phyloP scores from a whole-genome alignment of 53 echinoderm and acorn worm genomes.

The Stichopus horrens region DNA sequence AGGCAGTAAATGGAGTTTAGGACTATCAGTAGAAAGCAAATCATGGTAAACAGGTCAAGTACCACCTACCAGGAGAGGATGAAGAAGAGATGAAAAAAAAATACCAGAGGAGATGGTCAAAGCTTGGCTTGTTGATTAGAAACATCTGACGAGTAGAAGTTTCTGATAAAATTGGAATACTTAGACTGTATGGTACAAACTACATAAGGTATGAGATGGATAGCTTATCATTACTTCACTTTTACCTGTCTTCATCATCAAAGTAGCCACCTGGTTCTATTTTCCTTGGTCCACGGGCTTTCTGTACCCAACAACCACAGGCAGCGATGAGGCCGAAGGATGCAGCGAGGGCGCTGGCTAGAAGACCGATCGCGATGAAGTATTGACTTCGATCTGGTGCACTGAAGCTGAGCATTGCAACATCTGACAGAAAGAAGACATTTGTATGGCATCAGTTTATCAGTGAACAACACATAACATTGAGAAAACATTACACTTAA shows the following conservation, averaged over 20 bases:
- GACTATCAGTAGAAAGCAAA: no score
- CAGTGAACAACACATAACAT: no score
- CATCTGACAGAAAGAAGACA: background rate
- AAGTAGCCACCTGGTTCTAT: slow-evolving; percentile 46
- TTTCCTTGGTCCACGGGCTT: slow-evolving; percentile 35
- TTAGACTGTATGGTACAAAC: no score
- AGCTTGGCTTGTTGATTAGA: slow-evolving; percentile 32
- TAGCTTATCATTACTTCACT: background rate
- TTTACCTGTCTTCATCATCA: slow-evolving; percentile 47
- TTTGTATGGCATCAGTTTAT: no score
- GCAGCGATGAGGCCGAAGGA: slow-evolving; percentile 88
- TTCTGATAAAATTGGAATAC: no score
- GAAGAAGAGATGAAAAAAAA: slow-evolving; percentile 75
- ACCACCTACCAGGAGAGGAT: slow-evolving; percentile 16
- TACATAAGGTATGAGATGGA: no score
- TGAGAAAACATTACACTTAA: no score
- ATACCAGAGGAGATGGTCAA: slow-evolving; percentile 72
- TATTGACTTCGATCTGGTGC: slow-evolving; percentile 49
- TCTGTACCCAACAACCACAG: slow-evolving; percentile 78
- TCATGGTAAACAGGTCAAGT: no score
- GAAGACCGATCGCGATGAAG: slow-evolving; percentile 86
- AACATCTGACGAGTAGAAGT: no score
- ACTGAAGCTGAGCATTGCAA: background rate
- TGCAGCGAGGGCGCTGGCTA: slow-evolving; percentile 83
- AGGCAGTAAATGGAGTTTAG: no score